These are phyloP conservation scores for Clarias platycephalus DNA, from an alignment of 2,797 vertebrate species.

Conservation along the genomic window DNA sequence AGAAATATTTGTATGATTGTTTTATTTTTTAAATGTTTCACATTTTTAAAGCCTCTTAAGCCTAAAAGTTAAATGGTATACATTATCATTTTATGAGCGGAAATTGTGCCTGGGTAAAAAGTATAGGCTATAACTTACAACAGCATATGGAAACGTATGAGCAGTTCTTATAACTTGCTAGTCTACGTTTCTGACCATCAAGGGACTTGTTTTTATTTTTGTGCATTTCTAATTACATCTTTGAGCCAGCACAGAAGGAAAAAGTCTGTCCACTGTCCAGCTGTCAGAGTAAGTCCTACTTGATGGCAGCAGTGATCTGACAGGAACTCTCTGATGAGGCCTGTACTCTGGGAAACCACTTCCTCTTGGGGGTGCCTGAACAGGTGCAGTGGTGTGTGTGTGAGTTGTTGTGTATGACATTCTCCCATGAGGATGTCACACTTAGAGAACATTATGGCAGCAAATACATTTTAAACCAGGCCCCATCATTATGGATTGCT, in stretches of 20 bases:
- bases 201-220: constrained; percentile 14
- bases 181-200: neutral
- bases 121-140: neutral
- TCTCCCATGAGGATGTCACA: constrained; percentile 29
- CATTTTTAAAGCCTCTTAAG: neutral
- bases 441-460: constrained; percentile 9
- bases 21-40: neutral
- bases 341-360: constrained; percentile 52
- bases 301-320: constrained; percentile 60
- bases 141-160: no score
- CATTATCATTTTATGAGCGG: neutral
- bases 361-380: constrained; percentile 57
- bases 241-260: constrained; percentile 31
- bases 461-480: constrained; percentile 46
- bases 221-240: constrained; percentile 34
- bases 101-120: neutral
- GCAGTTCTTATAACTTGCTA: neutral
- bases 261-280: constrained; percentile 54
- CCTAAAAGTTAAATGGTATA: neutral
- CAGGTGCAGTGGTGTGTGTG: constrained; percentile 47
- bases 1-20: neutral
- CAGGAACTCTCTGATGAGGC: constrained; percentile 66
- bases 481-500: constrained; percentile 39
- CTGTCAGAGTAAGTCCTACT: constrained; percentile 57
- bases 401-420: constrained; percentile 26